Evolutionary conservation across 2,113 vertebrate genomes (phyloP).

Genomic region (Anoura caudifer): DNA sequence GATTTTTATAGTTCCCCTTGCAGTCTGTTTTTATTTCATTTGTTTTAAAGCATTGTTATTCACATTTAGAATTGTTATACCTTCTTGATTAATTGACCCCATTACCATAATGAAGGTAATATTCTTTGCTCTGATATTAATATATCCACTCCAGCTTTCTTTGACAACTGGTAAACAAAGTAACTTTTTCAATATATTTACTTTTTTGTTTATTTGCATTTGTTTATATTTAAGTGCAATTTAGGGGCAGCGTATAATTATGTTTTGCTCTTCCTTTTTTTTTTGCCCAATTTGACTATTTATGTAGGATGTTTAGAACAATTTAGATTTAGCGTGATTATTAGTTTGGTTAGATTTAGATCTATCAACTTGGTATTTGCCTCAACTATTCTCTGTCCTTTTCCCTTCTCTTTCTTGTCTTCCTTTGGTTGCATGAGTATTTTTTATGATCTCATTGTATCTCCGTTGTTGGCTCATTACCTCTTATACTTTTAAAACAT

Average conservation of each 20-base stretch:
- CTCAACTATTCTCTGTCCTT: neutral
- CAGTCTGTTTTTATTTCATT: neutral
- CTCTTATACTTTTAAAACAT: neutral
- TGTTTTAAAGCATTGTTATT: neutral
- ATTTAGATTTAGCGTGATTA: neutral
- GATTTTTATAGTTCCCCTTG: neutral
- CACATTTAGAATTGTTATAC: neutral
- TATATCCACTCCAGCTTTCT: neutral
- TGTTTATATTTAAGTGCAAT: neutral
- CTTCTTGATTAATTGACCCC: neutral
- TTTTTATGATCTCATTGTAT: neutral
- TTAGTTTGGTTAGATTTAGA: neutral
- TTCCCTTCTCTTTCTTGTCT: neutral
- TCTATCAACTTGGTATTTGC: neutral
- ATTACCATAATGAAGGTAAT: neutral
- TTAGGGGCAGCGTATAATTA: neutral
- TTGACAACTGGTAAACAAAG: neutral
- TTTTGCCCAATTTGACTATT: neutral
- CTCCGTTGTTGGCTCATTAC: neutral
- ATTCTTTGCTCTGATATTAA: neutral
- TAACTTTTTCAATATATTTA: neutral
- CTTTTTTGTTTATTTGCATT: neutral
- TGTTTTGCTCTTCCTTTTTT: neutral
- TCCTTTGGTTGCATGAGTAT: neutral
- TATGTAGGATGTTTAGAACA: neutral